These are phyloP conservation scores for Neomonachus schauinslandi DNA, from an alignment of 2,113 vertebrate genomes.

Conservation along the genomic window DNA sequence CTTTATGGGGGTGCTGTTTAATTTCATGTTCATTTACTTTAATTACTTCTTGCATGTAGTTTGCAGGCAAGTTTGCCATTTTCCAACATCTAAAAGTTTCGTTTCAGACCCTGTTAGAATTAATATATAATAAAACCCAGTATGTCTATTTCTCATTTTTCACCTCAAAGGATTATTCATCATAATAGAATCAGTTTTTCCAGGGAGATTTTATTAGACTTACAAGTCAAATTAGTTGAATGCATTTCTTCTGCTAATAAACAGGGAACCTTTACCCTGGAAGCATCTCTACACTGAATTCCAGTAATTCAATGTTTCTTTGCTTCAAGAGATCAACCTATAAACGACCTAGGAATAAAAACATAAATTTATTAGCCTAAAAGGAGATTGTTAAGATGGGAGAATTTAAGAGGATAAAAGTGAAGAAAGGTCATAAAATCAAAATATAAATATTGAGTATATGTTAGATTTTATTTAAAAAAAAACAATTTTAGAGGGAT, in stretches of 20 bases:
- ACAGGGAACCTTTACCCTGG: constrained; percentile 56
- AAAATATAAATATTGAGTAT: background rate
- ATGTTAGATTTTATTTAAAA: background rate
- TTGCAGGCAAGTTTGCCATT: constrained; percentile 66
- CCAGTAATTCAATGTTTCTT: constrained; percentile 28
- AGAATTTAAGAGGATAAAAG: background rate
- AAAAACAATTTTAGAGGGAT: background rate
- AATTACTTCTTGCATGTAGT: constrained; percentile 76
- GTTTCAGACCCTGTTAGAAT: constrained; percentile 72
- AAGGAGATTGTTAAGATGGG: constrained; percentile 8
- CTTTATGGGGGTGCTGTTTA: constrained; percentile 76
- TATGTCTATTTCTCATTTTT: constrained; percentile 74
- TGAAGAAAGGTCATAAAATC: background rate
- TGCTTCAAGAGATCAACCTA: background rate
- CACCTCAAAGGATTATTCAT: constrained; percentile 74
- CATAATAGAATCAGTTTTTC: constrained; percentile 71
- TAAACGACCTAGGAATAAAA: background rate
- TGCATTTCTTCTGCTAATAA: constrained; percentile 71
- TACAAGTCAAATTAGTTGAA: constrained; percentile 73
- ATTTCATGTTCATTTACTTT: constrained; percentile 80
- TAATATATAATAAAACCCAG: constrained; percentile 72
- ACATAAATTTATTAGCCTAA: constrained; percentile 30
- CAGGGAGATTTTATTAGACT: constrained; percentile 74
- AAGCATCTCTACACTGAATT: constrained; percentile 55
- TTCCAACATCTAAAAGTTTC: constrained; percentile 69